Evolutionary conservation across 2,888 invertebrate species (phyloP), one percentile per base, ranked within the genome.

Genomic region (Pseudanteris insignis): DNA sequence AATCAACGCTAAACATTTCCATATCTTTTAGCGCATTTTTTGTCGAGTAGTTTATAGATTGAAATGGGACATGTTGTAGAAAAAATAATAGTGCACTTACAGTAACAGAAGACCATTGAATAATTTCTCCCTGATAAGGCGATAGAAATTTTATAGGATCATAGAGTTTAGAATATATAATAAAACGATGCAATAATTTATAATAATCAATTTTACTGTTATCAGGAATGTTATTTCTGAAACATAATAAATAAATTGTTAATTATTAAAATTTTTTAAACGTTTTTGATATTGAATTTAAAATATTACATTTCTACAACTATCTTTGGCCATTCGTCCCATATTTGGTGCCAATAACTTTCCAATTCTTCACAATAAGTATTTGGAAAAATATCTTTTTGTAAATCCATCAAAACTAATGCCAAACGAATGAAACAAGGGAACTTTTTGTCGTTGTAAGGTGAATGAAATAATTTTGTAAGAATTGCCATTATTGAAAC

Each of bases 41-140:
- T 8, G 25, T 34, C 7, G 32, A 13, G 12, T 36, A n/a, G n/a
- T 50, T n/a, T n/a, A 46, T 34, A 2, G 26, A 34, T 15, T 77
- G 73, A 28, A 80, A 65, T 32, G 72, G 67, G 12, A 76, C 67
- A 40, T 74, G 58, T 44, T 78, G 68, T 38, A 80, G 78, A 32
- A 80, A 73, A 5, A 72, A 46, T 57, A 78, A 68, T 25, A 83
- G 67, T 1, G 81, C 82, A 18, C 70, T 66, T 1, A 83, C 59
- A 64, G 81, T 82, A 26, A 75, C 64, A n/a, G 70, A 38, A 6
- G 80, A 78, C 67, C 81, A 76, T 28, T 73, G 73, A 24, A 81
- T 72, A 2, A 78, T 73, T 51, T 81, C 79, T 1, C 80, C 78
- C 7, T 77, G 67, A 47, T 81, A 84, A n/a, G 80, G 72, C 60